Conservation (phyloP, 2,113 vertebrate species). For the Neolamprologus hecqui region DNA sequence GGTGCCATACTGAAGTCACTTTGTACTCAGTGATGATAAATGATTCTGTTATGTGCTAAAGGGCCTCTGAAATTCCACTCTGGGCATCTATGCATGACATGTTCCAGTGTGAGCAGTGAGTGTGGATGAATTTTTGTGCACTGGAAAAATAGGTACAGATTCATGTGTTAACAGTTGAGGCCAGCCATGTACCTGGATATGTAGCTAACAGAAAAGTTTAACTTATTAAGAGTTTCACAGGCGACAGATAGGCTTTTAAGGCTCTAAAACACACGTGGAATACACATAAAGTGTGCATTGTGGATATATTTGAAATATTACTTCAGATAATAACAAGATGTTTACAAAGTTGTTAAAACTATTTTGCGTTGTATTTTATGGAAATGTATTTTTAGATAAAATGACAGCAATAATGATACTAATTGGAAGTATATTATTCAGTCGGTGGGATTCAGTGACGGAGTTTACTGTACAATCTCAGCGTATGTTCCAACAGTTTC, state of each 20-base stretch:
- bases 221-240: constrained; percentile 22
- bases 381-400: constrained; percentile 49
- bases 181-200: neutral
- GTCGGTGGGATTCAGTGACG: neutral
- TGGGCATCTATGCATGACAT: neutral
- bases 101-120: constrained; percentile 1
- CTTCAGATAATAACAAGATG: constrained; percentile 9
- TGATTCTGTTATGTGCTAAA: constrained; percentile 23
- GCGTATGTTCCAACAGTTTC: neutral
- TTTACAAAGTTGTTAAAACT: constrained; percentile 47
- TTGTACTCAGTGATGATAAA: constrained; percentile 36
- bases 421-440: neutral
- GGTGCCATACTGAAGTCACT: constrained; percentile 36
- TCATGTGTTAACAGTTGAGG: neutral
- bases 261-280: neutral
- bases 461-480: neutral
- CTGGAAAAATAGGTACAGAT: constrained; percentile 29
- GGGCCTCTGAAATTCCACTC: constrained; percentile 28
- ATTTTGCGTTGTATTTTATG: constrained; percentile 39
- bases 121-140: constrained; percentile 17
- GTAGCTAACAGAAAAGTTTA: constrained; percentile 20
- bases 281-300: neutral
- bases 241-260: neutral
- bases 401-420: constrained; percentile 27
- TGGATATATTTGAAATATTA: constrained; percentile 33